These are phyloP conservation scores for Cactoblastis cactorum DNA, from an alignment of 2,888 invertebrate genomes.

Conservation along the genomic window DNA sequence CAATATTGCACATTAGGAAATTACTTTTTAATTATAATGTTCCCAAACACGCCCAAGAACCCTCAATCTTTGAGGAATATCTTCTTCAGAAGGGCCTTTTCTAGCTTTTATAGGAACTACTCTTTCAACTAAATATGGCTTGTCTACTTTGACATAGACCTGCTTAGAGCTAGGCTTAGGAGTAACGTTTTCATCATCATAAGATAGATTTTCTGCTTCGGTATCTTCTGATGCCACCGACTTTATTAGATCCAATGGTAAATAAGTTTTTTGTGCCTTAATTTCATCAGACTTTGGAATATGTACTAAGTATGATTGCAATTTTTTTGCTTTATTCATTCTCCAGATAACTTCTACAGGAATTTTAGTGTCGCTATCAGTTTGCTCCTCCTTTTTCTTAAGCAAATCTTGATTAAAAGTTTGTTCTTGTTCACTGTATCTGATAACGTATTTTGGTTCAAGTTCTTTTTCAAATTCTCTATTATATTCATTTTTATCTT, in stretches of 20 bases:
- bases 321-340: slow-evolving; percentile 33
- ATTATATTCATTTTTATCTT: slow-evolving; percentile 25
- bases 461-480: slow-evolving; percentile 26
- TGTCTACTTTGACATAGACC: slow-evolving; percentile 38
- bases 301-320: slow-evolving; percentile 37
- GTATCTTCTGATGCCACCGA: slow-evolving; percentile 33
- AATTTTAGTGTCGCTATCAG: slow-evolving; percentile 39
- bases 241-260: slow-evolving; percentile 37
- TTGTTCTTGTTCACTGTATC: slow-evolving; percentile 44
- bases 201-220: slow-evolving; percentile 33
- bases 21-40: slow-evolving; percentile 28
- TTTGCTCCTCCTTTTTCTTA: slow-evolving; percentile 45
- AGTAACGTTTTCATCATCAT: slow-evolving; percentile 30
- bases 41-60: slow-evolving; percentile 49
- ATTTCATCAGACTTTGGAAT: slow-evolving; percentile 37
- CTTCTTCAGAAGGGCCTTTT: slow-evolving; percentile 31
- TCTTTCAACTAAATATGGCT: slow-evolving; percentile 38
- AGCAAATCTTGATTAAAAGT: slow-evolving; percentile 32
- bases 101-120: slow-evolving; percentile 33
- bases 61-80: slow-evolving; percentile 38
- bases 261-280: slow-evolving; percentile 35
- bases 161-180: slow-evolving; percentile 33
- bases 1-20: too few relatives aligned
- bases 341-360: slow-evolving; percentile 32
- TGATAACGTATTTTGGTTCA: slow-evolving; percentile 40